Base-by-base conservation (phyloP, 2,888 invertebrate species). In the Neoitamus cyanurus region DNA sequence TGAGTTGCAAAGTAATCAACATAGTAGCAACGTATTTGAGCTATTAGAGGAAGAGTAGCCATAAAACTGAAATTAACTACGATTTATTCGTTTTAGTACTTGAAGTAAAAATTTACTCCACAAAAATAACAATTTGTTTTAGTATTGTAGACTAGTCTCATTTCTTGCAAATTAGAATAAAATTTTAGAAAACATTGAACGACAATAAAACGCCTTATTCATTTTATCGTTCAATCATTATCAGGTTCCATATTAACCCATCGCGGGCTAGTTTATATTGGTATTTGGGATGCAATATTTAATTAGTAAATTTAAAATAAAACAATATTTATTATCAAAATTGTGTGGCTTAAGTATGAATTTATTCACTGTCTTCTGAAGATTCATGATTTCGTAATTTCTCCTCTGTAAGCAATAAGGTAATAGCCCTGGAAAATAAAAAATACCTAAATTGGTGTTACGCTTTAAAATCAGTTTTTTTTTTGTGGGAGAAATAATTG, bases 341-440 rank as follows among this genome's bases (percentile, higher is more conserved):
- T 46, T 37, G 7, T 6, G 58, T 58, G 3, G 34, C n/a, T 34
- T 34, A 48, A 2, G n/a, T 48, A 48, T 48, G 48, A 48, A 34
- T 11, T 4, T 84, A 77, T 48, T 31, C 46, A 30, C 70, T 34
- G 25, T 84, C 78, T 11, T n/a, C 25, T 37, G 69, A n/a, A 6
- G 3, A 20, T 42, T 34, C 34, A 1, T 68, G n/a, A 20, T 25
- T 9, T 25, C 25, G 9, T 58, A 58, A 58, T 20, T 25, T 58
- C 25, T 58, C 20, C 7, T 58, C 58, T 3, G 36, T 82, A 13
- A 85, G n/a, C 34, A 85, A 73, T 7, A 36, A 42, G n/a, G 72
- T 89, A 68, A 90, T 89, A 13, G 90, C 90, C 73, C 90, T 90
- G 85, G 11, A 78, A 86, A 82, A 4, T 3, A n/a, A 70, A 70